These are phyloP conservation scores for Apaloderma vittatum DNA, from an alignment of 2,113 vertebrate genomes.

Conservation along the genomic window DNA sequence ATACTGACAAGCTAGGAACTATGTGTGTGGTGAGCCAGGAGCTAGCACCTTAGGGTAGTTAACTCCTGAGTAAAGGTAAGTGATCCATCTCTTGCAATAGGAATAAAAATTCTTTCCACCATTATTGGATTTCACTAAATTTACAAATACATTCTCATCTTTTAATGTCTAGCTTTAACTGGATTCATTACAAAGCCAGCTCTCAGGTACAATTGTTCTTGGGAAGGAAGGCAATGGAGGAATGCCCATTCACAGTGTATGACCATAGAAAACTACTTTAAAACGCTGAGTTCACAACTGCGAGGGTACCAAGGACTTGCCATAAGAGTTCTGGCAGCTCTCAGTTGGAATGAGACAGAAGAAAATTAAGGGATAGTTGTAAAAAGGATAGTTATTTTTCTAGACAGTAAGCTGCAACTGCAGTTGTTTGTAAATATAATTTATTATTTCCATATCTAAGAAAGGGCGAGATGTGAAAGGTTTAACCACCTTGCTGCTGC, in stretches of 20 bases:
- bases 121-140: not conserved
- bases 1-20: not conserved
- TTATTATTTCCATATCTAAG: not conserved
- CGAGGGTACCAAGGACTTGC: not conserved
- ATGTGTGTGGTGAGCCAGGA: not conserved
- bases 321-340: not conserved
- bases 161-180: not conserved
- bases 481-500: not conserved
- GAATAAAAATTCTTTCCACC: not conserved
- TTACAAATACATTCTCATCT: not conserved
- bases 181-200: not conserved
- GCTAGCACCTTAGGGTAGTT: not conserved
- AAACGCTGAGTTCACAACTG: not conserved
- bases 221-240: not conserved
- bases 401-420: not conserved
- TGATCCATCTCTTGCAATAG: not conserved
- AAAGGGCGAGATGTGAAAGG: not conserved
- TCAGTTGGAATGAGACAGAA: constrained; percentile 5
- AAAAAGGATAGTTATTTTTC: not conserved
- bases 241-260: not conserved
- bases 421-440: not conserved
- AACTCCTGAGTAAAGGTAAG: not conserved
- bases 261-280: not conserved
- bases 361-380: not conserved
- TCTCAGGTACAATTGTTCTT: not conserved